These are phyloP conservation scores for Zenarchopterus dispar DNA, from an alignment of 2,797 vertebrate genomes.

Conservation along the genomic window DNA sequence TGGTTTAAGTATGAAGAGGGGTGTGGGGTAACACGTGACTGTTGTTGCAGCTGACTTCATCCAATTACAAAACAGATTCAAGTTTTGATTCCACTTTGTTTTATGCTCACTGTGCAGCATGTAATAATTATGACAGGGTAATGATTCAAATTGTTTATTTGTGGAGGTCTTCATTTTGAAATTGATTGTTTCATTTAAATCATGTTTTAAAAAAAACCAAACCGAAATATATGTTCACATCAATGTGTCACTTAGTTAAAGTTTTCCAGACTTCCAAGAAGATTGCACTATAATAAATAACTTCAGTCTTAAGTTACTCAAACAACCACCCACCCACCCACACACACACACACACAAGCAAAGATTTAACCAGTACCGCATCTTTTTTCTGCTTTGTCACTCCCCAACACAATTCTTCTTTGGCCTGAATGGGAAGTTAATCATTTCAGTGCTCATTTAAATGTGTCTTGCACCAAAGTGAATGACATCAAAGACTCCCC, in stretches of 20 bases:
- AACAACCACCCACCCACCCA: not conserved
- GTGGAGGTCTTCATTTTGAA: too few relatives aligned
- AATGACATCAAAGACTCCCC: constrained; percentile 7
- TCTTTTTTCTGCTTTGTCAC: not conserved
- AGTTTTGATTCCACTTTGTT: too few relatives aligned
- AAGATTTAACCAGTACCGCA: not conserved
- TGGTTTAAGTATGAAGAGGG: too few relatives aligned
- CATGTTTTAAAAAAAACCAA: not conserved
- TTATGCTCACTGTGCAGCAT: too few relatives aligned
- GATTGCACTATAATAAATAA: constrained; percentile 32
- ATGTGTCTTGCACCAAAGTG: constrained; percentile 10
- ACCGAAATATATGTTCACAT: not conserved
- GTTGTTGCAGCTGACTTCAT: too few relatives aligned
- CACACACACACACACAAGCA: constrained; percentile 7
- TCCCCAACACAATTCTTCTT: not conserved
- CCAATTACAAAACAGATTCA: too few relatives aligned
- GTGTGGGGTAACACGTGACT: too few relatives aligned
- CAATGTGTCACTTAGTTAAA: not conserved
- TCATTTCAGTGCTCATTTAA: constrained; percentile 51
- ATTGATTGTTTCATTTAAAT: not conserved
- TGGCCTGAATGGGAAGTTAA: constrained; percentile 54
- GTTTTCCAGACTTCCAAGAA: not conserved
- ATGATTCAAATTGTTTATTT: too few relatives aligned
- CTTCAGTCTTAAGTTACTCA: not conserved
- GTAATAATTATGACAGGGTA: too few relatives aligned